These are phyloP conservation scores for Rhimphoctona megacephalus DNA, from an alignment of 2,888 invertebrate genomes.

Conservation along the genomic window DNA sequence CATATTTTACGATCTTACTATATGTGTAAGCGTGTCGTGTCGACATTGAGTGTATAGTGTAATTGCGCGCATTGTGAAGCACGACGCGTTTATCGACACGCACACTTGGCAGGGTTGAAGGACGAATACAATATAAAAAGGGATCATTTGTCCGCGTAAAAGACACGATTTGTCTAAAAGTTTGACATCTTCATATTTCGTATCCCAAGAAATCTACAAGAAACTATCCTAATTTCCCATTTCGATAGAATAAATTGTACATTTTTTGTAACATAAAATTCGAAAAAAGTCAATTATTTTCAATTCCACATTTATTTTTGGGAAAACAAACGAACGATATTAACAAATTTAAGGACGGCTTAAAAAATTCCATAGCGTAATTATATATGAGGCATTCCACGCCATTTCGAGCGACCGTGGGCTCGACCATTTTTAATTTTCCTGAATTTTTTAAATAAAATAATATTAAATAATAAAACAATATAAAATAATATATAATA, in stretches of 20 bases:
- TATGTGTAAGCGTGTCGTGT: constrained; percentile 8
- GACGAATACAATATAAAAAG: background rate
- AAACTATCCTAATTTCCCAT: background rate
- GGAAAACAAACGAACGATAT: background rate
- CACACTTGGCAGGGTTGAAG: background rate
- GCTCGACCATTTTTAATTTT: too few relatives aligned
- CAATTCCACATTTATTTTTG: background rate
- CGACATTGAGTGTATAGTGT: constrained; percentile 17
- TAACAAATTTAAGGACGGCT: too few relatives aligned
- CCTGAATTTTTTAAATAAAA: too few relatives aligned
- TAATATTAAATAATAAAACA: too few relatives aligned
- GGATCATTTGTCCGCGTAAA: background rate
- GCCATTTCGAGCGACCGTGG: too few relatives aligned
- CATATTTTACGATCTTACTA: constrained; percentile 33
- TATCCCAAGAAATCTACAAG: background rate
- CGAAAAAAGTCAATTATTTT: background rate
- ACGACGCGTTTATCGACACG: constrained; percentile 32
- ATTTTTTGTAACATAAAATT: background rate
- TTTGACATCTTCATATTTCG: background rate
- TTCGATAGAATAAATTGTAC: background rate
- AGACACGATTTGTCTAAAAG: background rate
- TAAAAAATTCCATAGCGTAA: too few relatives aligned
- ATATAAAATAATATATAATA: too few relatives aligned
- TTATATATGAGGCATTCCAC: too few relatives aligned
- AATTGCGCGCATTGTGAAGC: constrained; percentile 14